A percentile compares a stretch with the other conserved stretches of the same genome.
These are phyloP conservation scores for Phoebastria nigripes DNA, from an alignment of 2,797 vertebrate genomes.

Conservation along the genomic window DNA sequence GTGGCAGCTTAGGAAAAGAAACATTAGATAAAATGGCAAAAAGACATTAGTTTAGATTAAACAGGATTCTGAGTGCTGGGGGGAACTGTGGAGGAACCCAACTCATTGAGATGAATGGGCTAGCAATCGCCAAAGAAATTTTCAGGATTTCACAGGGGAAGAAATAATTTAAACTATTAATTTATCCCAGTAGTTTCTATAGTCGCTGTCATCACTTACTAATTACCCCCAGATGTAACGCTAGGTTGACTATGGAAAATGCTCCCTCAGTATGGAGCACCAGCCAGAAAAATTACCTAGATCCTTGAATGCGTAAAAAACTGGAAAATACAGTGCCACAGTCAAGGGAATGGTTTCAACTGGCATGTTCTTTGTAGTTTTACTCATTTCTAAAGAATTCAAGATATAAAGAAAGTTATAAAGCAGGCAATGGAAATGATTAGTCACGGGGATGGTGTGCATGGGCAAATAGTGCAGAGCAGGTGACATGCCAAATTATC, in stretches of 20 bases:
- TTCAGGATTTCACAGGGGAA: neutral
- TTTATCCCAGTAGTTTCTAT: neutral
- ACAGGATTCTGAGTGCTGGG: neutral
- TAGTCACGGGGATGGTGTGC: neutral
- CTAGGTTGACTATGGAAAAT: neutral
- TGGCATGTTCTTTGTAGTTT: neutral
- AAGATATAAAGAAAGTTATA: neutral
- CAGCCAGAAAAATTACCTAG: neutral
- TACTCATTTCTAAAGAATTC: neutral
- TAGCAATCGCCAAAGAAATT: neutral
- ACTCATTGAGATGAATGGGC: neutral
- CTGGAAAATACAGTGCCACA: neutral
- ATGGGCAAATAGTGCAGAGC: neutral
- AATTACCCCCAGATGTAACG: neutral
- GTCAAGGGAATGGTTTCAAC: neutral
- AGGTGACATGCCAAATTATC: neutral
- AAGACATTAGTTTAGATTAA: neutral
- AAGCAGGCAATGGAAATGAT: neutral
- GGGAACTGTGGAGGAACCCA: neutral
- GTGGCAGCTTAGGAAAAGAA: neutral
- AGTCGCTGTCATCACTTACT: neutral
- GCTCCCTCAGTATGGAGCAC: neutral
- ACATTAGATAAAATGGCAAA: neutral
- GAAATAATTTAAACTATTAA: neutral
- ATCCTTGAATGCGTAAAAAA: neutral